A percentile compares a stretch with the other conserved stretches of the same genome.
Conservation (phyloP, 2,888 invertebrate genomes). For the Salticus scenicus region DNA sequence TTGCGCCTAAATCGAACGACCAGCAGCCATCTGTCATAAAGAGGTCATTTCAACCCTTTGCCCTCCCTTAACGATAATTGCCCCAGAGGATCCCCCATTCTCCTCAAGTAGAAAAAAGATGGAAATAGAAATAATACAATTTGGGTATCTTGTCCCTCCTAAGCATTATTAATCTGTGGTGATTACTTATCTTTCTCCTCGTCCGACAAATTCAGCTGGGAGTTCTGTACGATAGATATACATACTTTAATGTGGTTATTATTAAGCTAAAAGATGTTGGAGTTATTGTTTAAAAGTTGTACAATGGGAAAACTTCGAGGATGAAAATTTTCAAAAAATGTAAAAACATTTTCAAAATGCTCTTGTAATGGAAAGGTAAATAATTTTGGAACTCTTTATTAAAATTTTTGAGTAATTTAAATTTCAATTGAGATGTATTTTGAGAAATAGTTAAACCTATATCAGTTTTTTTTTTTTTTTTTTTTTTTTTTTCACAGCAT, state of each 20-base stretch:
- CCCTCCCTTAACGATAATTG: slow-evolving; percentile 45
- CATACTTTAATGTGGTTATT: not conserved
- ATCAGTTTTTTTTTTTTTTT: no score
- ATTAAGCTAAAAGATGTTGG: not conserved
- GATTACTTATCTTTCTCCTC: slow-evolving; percentile 12
- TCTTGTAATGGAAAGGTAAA: no score
- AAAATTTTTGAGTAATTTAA: no score
- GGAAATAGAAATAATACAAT: not conserved
- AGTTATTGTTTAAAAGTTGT: no score
- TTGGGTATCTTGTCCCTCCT: slow-evolving; percentile 28
- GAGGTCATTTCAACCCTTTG: slow-evolving; percentile 50
- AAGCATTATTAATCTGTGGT: slow-evolving; percentile 42
- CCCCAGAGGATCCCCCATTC: slow-evolving; percentile 20
- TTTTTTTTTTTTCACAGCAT: no score
- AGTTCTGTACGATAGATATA: not conserved
- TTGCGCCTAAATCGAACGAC: slow-evolving; percentile 2
- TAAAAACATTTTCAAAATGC: no score
- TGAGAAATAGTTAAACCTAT: no score
- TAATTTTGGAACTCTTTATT: no score
- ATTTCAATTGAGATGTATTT: no score
- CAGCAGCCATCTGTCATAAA: slow-evolving; percentile 34
- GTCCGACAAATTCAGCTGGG: slow-evolving; percentile 51
- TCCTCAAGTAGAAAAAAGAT: slow-evolving; percentile 14
- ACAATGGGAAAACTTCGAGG: no score
- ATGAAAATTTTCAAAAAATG: no score